Conservation (phyloP, 2,888 invertebrate genomes). For the Escarpia spicata region DNA sequence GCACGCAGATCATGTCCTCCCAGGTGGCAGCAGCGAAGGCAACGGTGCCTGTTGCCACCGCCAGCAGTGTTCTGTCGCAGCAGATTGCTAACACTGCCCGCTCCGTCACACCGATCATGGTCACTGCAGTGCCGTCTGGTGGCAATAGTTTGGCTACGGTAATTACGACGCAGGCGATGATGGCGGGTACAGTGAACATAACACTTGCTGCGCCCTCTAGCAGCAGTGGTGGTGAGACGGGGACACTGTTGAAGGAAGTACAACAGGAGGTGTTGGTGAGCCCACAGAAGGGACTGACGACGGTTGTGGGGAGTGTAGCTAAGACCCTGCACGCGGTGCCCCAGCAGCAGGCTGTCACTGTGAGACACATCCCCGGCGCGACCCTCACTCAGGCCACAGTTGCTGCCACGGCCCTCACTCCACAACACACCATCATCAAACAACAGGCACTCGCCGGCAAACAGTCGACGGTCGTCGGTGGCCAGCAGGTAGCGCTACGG, state of each 20-base stretch:
- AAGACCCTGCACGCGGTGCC: not conserved
- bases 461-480: slow-evolving; percentile 1
- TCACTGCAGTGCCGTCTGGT: not conserved
- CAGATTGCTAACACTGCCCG: not conserved
- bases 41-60: slow-evolving; percentile 24
- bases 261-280: slow-evolving; percentile 31
- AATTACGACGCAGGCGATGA: not conserved
- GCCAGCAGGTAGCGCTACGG: slow-evolving; percentile 23
- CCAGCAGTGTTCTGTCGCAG: slow-evolving; percentile 1
- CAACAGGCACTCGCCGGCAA: not conserved
- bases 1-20: slow-evolving; percentile 45
- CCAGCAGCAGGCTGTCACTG: not conserved
- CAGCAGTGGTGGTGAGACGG: slow-evolving; percentile 21
- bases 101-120: not conserved
- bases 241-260: slow-evolving; percentile 30
- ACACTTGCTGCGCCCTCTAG: slow-evolving; percentile 17
- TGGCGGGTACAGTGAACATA: not conserved
- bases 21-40: slow-evolving; percentile 8
- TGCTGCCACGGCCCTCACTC: slow-evolving; percentile 14
- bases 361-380: not conserved
- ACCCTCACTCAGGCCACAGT: slow-evolving; percentile 27
- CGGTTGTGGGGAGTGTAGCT: not conserved
- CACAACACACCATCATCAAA: slow-evolving; percentile 1
- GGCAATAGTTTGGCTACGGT: not conserved
- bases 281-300: slow-evolving; percentile 26